These are phyloP conservation scores for Ypsolopha sequella DNA, from an alignment of 2,888 invertebrate genomes.

Conservation along the genomic window DNA sequence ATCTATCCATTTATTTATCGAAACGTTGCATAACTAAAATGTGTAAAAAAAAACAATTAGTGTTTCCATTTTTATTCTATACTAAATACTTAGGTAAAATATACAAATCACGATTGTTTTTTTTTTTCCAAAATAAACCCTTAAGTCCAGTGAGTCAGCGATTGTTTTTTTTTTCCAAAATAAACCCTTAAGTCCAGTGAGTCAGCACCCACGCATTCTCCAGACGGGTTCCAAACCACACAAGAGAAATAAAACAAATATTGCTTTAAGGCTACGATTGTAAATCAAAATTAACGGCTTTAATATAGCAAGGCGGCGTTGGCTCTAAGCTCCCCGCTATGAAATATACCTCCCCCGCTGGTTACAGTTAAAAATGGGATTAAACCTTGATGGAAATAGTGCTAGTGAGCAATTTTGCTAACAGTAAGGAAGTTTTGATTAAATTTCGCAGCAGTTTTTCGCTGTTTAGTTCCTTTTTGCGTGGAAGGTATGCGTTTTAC, in stretches of 20 bases:
- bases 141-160: no score
- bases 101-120: no score
- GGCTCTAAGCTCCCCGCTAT: conserved; percentile 64
- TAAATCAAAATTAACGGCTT: conserved; percentile 71
- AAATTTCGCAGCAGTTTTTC: conserved; percentile 19
- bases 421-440: conserved; percentile 39
- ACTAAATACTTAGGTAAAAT: no score
- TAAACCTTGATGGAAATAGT: conserved; percentile 67
- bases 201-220: no score
- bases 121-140: no score
- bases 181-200: no score
- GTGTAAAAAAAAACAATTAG: no score
- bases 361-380: conserved; percentile 68
- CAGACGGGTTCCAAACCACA: conserved; percentile 37
- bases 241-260: conserved; percentile 65
- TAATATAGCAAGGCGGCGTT: conserved; percentile 60
- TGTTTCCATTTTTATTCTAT: no score
- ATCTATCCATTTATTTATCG: no score
- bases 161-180: no score
- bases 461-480: background rate
- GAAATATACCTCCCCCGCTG: conserved; percentile 65
- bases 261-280: conserved; percentile 67
- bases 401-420: conserved; percentile 45
- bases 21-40: no score
- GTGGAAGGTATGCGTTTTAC: background rate